These are phyloP conservation scores for Mungos mungo DNA, from an alignment of 2,113 vertebrate species.

Conservation along the genomic window DNA sequence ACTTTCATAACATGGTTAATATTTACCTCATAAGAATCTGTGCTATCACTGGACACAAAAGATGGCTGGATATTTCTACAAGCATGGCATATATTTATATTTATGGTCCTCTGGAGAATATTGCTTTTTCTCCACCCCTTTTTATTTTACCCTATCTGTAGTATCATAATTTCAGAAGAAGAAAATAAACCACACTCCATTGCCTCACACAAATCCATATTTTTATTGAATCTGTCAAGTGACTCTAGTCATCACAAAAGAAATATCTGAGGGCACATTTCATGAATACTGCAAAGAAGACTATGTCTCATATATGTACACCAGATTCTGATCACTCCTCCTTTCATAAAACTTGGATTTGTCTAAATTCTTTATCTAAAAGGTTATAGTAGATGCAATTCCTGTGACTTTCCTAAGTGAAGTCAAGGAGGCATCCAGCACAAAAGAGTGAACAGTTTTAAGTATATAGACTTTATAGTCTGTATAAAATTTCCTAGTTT, in stretches of 20 bases:
- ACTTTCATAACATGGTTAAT: not conserved
- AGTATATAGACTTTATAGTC: not conserved
- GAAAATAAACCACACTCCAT: not conserved
- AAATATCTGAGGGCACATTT: not conserved
- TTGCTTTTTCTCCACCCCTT: not conserved
- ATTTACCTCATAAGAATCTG: not conserved
- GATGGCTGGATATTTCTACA: not conserved
- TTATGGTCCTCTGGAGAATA: not conserved
- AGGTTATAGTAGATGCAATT: not conserved
- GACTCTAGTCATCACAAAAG: not conserved
- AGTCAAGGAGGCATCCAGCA: not conserved
- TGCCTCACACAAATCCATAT: not conserved
- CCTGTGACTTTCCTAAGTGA: not conserved
- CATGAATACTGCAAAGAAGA: not conserved
- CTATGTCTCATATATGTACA: not conserved
- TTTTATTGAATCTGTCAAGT: not conserved
- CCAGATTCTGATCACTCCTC: not conserved
- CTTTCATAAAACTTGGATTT: not conserved
- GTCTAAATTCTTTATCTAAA: not conserved
- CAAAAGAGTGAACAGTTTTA: not conserved
- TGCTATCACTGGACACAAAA: not conserved
- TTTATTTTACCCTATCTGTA: not conserved
- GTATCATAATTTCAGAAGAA: not conserved
- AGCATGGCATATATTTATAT: not conserved
- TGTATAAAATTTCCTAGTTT: not conserved